Conservation (phyloP, 2,113 vertebrate species). For the Fulica atra region DNA sequence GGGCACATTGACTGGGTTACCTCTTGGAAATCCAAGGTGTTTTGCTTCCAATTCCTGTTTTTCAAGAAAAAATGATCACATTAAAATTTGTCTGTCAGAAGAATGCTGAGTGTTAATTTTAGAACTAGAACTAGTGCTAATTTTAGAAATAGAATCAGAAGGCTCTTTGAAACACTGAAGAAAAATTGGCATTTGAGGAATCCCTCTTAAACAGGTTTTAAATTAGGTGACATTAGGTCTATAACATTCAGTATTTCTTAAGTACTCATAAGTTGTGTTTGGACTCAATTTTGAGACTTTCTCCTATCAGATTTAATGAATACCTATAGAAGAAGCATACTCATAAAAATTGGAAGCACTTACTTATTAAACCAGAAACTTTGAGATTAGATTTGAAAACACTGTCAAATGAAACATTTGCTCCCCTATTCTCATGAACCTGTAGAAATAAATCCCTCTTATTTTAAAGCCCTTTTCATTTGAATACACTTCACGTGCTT, state of each 20-base stretch:
- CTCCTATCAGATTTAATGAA: neutral
- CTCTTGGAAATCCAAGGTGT: neutral
- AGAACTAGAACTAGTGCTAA: slow-evolving; percentile 14
- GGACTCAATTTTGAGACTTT: neutral
- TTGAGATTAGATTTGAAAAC: neutral
- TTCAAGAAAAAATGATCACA: neutral
- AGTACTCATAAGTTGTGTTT: neutral
- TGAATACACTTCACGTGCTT: neutral
- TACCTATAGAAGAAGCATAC: neutral
- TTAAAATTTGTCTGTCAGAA: neutral
- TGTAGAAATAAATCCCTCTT: neutral
- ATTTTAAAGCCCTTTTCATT: neutral
- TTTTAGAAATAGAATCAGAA: slow-evolving; percentile 32
- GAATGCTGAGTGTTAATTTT: slow-evolving; percentile 25
- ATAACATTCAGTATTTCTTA: neutral
- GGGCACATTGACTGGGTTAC: neutral
- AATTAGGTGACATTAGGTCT: neutral
- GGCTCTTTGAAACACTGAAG: neutral
- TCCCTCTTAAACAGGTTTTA: neutral
- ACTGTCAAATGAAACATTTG: neutral
- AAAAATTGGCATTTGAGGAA: neutral
- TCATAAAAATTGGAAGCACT: neutral
- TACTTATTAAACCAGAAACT: neutral
- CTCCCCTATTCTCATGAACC: neutral
- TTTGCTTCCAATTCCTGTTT: neutral